Evolutionary conservation across 2,888 invertebrate genomes (phyloP), one percentile per base, ranked within the genome.

Genomic region (Synergus laeviventris): DNA sequence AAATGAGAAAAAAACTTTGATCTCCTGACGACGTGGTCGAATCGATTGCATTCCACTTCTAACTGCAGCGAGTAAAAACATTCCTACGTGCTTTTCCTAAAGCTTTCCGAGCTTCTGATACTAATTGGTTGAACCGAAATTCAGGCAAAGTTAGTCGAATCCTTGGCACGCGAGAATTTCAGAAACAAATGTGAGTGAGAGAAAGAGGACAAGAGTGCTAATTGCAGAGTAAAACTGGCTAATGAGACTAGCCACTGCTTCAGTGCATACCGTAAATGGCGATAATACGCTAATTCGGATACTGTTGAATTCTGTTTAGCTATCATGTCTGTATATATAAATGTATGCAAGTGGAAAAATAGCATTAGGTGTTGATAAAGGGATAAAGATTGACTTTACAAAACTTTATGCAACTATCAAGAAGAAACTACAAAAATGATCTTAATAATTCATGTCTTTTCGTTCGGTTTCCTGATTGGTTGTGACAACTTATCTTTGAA

Each of bases 101-200:
- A 66, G 31, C 31, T 66, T 24, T 24, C 7, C 64, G 64, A 21
- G 42, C 42, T 42, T 38, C 38, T 38, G 42, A 14, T 64, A 31
- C 66, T 66, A 66, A 66, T 66, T 66, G 66, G 66, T 45, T 49
- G 31, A 66, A 66, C 49, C 66, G 66, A 66, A 66, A 49, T 45
- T 66, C 45, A 45, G 45, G 45, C 5, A 4, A 24, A 66, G 21
- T 66, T 45, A 45, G 45, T 66, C 16, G 45, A 66, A 73, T 62
- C 49, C 16, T 45, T 38, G 21, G 59, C 31, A 74, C 61, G 74
- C 74, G 60, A 74, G 73, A 76, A 77, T 79, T 77, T 75, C 70
- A 66, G 73, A 79, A 74, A 73, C 75, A 70, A 76, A 74, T 49
- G 75, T 18, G 54, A 74, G 38, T 21, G 70, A 61, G 74, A 62